These are phyloP conservation scores for Budorcas taxicolor DNA, from an alignment of 2,113 vertebrate genomes.

Conservation along the genomic window DNA sequence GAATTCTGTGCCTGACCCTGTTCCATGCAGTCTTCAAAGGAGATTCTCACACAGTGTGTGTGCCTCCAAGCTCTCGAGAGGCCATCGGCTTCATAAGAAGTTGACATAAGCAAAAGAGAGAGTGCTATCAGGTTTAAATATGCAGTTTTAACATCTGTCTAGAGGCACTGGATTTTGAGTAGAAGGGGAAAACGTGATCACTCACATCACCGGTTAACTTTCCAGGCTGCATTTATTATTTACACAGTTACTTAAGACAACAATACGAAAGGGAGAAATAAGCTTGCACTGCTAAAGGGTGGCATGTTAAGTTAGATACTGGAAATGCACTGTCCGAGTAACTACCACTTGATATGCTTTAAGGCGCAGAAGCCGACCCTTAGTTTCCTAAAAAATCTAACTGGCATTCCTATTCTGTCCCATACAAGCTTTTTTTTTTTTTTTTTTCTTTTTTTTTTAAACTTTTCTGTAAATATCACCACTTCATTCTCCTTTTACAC, in stretches of 20 bases:
- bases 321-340: constrained; percentile 73
- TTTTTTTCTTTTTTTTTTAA: background rate
- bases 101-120: constrained; percentile 14
- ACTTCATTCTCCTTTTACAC: constrained; percentile 79
- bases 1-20: constrained; percentile 29
- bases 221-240: constrained; percentile 73
- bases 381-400: constrained; percentile 81
- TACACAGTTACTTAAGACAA: constrained; percentile 72
- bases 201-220: constrained; percentile 46
- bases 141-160: constrained; percentile 44
- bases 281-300: constrained; percentile 72
- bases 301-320: constrained; percentile 71
- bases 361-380: constrained; percentile 82
- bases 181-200: constrained; percentile 56
- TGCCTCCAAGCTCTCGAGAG: background rate
- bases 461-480: constrained; percentile 80
- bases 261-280: constrained; percentile 69
- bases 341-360: constrained; percentile 78
- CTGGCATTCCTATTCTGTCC: constrained; percentile 88
- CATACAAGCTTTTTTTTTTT: constrained; percentile 76
- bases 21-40: constrained; percentile 6
- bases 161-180: constrained; percentile 75
- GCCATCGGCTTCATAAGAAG: constrained; percentile 27
- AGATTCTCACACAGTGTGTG: background rate
- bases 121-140: constrained; percentile 32